These are phyloP conservation scores for Aphidius colemani DNA, from an alignment of 2,888 invertebrate species.

Conservation along the genomic window DNA sequence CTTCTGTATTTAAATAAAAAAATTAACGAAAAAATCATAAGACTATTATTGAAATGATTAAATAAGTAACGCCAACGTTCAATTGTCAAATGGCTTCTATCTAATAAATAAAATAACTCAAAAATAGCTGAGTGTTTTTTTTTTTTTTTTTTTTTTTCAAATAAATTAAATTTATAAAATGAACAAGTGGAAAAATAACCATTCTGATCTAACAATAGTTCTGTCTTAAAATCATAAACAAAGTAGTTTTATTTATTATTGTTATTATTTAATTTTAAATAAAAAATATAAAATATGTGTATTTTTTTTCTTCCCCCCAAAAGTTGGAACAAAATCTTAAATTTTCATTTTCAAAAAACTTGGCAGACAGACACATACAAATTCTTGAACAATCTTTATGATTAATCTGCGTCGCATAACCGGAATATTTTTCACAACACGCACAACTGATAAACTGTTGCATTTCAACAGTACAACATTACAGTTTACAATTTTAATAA, in stretches of 20 bases:
- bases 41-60: no score
- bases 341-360: slow-evolving; percentile 21
- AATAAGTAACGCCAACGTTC: no score
- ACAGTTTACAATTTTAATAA: neutral
- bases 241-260: no score
- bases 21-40: neutral
- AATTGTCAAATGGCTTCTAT: no score
- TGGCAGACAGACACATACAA: slow-evolving; percentile 16
- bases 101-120: neutral
- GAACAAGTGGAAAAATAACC: neutral
- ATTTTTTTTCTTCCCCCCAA: neutral
- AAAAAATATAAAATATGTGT: neutral
- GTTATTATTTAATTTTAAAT: no score
- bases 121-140: neutral
- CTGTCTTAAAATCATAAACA: neutral
- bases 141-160: neutral
- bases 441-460: slow-evolving; percentile 7
- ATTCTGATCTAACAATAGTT: slow-evolving; percentile 8
- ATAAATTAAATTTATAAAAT: neutral
- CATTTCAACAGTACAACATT: neutral
- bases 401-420: slow-evolving; percentile 16
- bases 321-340: slow-evolving; percentile 3
- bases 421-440: neutral
- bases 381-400: slow-evolving; percentile 18
- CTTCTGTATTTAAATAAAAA: neutral